These are phyloP conservation scores for Phengaris arion DNA, from an alignment of 2,888 invertebrate species.

Conservation along the genomic window DNA sequence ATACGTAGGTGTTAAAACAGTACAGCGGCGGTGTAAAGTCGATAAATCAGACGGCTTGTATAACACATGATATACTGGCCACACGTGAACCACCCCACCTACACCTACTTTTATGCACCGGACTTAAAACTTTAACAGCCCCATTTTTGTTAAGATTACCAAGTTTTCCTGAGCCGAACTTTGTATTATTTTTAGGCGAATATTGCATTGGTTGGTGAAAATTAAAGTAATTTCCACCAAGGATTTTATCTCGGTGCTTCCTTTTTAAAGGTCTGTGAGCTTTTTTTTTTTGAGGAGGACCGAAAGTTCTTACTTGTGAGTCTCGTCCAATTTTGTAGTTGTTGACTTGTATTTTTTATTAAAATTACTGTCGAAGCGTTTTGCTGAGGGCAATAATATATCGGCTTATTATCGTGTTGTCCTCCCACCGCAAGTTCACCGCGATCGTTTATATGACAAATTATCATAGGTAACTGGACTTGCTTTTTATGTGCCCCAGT, in stretches of 20 bases:
- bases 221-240: too few relatives aligned
- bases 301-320: neutral
- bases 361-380: neutral
- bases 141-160: slow-evolving; percentile 16
- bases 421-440: slow-evolving; percentile 8
- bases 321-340: neutral
- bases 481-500: slow-evolving; percentile 7
- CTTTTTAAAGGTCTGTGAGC: neutral
- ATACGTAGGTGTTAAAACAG: slow-evolving; percentile 44
- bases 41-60: slow-evolving; percentile 34
- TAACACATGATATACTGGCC: slow-evolving; percentile 32
- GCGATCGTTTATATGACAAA: slow-evolving; percentile 17
- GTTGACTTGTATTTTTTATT: neutral
- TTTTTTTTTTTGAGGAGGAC: neutral
- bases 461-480: slow-evolving; percentile 15
- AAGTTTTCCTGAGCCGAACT: slow-evolving; percentile 7
- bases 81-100: slow-evolving; percentile 41
- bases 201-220: slow-evolving; percentile 8
- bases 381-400: neutral
- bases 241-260: neutral
- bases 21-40: slow-evolving; percentile 37
- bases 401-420: slow-evolving; percentile 3
- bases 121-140: slow-evolving; percentile 29
- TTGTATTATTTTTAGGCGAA: slow-evolving; percentile 1
- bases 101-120: slow-evolving; percentile 20